Percentiles rank a stretch among this genome's conserved stretches.
Evolutionary conservation across 2,113 vertebrate genomes (phyloP).

Genomic region (Bubo scandiacus): DNA sequence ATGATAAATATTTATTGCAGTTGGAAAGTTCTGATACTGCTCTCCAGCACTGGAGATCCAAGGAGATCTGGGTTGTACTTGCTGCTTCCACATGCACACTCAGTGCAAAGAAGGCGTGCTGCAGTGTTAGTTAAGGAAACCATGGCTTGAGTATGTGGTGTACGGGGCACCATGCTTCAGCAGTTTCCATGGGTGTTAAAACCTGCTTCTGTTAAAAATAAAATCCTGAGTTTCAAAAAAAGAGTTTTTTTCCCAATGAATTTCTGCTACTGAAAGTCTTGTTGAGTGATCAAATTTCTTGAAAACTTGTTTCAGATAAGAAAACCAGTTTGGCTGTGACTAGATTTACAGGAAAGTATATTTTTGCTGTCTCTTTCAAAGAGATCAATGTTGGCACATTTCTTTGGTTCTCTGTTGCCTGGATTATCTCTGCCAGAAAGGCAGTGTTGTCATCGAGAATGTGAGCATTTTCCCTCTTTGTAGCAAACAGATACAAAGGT

Average conservation of each 20-base stretch:
- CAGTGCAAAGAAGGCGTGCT: background rate
- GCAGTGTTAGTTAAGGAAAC: background rate
- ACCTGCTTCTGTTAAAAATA: background rate
- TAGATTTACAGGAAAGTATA: background rate
- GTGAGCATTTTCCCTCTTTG: background rate
- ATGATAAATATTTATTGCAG: background rate
- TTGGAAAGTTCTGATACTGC: background rate
- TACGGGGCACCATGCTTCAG: background rate
- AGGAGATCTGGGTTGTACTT: background rate
- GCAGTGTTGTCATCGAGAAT: background rate
- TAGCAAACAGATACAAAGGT: background rate
- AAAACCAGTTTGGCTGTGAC: background rate
- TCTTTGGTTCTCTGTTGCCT: background rate
- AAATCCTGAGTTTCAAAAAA: background rate
- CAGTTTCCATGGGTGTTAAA: background rate
- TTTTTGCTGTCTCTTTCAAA: background rate
- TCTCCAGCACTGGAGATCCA: background rate
- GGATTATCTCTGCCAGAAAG: background rate
- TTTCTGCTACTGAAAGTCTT: background rate
- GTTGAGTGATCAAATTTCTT: background rate
- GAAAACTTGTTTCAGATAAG: background rate
- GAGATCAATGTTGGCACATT: background rate
- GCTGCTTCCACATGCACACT: background rate
- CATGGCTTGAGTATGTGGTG: background rate
- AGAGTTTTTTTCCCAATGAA: rapidly evolving